phyloP scores from a whole-genome alignment of 1,140 invertebrate species.

The Asobara japonica region DNA sequence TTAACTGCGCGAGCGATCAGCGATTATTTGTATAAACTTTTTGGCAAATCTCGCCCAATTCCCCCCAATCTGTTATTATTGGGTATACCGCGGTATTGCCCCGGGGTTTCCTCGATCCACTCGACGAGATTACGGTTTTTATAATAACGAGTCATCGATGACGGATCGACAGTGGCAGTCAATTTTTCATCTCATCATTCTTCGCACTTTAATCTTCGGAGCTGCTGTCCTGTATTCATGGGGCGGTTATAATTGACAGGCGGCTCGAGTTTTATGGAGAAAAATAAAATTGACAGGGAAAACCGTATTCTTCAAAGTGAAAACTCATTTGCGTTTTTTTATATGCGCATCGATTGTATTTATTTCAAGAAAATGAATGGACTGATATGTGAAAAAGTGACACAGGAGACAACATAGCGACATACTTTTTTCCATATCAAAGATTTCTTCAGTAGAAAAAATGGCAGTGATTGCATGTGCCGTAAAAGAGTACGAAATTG shows the following conservation, averaged over 20 bases:
- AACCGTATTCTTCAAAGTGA: too few species aligned
- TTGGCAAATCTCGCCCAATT: constrained; percentile 55
- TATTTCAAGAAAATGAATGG: too few species aligned
- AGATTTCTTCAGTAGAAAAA: too few species aligned
- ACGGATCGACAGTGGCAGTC: constrained; percentile 3
- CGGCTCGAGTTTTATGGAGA: neutral
- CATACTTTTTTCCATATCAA: too few species aligned
- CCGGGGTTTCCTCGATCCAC: constrained; percentile 40
- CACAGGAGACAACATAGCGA: too few species aligned
- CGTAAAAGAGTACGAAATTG: too few species aligned
- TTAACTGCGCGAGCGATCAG: constrained; percentile 51
- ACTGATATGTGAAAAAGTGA: too few species aligned
- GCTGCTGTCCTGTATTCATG: constrained; percentile 26
- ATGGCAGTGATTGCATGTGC: too few species aligned
- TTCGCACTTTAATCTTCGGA: constrained; percentile 2
- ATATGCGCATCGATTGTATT: too few species aligned
- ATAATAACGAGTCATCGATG: constrained; percentile 10
- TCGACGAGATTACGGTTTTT: constrained; percentile 28
- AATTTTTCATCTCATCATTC: constrained; percentile 8
- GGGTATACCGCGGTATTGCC: constrained; percentile 40
- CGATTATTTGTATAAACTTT: constrained; percentile 48
- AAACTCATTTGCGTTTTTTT: too few species aligned
- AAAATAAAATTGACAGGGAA: too few species aligned
- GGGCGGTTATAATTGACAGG: neutral
- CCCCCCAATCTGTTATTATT: constrained; percentile 54